Percentiles rank a stretch among this genome's conserved stretches.
Evolutionary conservation across 1,140 invertebrate species (phyloP).

Genomic region (Zaprionus tsacasi): DNA sequence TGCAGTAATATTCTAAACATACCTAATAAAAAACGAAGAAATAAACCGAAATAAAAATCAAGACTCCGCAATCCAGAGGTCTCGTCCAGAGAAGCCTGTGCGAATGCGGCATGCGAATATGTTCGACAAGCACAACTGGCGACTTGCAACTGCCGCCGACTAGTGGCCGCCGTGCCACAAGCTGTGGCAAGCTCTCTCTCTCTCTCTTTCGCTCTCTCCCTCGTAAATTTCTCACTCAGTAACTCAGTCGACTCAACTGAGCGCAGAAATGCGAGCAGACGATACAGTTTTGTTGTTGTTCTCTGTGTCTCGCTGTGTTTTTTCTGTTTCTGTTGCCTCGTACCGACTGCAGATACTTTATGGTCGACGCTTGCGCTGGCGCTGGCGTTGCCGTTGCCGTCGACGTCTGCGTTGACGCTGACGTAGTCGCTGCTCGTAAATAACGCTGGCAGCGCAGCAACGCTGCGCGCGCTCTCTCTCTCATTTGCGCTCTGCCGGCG

Average conservation of each 20-base stretch:
- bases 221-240: conserved; percentile 58
- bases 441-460: conserved; percentile 39
- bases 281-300: conserved; percentile 44
- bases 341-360: conserved; percentile 76
- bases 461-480: conserved; percentile 29
- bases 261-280: conserved; percentile 64
- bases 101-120: conserved; percentile 21
- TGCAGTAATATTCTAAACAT: not conserved
- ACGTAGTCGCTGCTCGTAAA: conserved; percentile 33
- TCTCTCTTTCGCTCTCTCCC: not conserved
- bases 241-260: conserved; percentile 37
- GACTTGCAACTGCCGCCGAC: conserved; percentile 30
- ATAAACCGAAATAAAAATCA: not conserved
- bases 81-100: conserved; percentile 19
- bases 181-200: conserved; percentile 39
- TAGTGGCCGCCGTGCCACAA: conserved; percentile 34
- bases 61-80: conserved; percentile 5
- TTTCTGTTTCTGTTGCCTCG: conserved; percentile 27
- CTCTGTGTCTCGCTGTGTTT: not conserved
- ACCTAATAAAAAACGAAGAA: not conserved
- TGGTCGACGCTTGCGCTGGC: conserved; percentile 47
- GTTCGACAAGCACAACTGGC: conserved; percentile 24
- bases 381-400: conserved; percentile 18
- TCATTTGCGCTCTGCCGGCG: conserved; percentile 15
- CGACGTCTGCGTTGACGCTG: conserved; percentile 6